Conservation (phyloP, 2,797 vertebrate species). For the Naso thynnoides region DNA sequence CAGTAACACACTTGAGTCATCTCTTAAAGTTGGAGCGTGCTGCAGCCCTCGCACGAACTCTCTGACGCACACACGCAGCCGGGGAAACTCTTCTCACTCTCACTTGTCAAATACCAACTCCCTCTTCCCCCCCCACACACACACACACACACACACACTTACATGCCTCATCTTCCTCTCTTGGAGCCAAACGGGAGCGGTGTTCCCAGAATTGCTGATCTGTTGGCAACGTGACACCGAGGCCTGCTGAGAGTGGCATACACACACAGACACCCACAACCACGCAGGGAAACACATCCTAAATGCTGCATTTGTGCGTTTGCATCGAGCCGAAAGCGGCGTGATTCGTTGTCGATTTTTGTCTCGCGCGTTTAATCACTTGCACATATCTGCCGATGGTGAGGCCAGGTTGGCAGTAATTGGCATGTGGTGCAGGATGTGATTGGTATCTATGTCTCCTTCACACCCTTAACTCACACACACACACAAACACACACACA, state of each 20-base stretch:
- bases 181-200: slow-evolving; percentile 57
- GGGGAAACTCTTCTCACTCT: slow-evolving; percentile 71
- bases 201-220: slow-evolving; percentile 69
- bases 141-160: slow-evolving; percentile 35
- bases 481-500: background rate
- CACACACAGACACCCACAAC: slow-evolving; percentile 16
- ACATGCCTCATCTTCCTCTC: slow-evolving; percentile 65
- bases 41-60: slow-evolving; percentile 37
- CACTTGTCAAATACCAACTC: slow-evolving; percentile 61
- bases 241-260: slow-evolving; percentile 59
- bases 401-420: slow-evolving; percentile 31
- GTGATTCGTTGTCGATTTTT: slow-evolving; percentile 1
- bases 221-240: slow-evolving; percentile 67
- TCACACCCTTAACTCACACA: slow-evolving; percentile 7
- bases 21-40: slow-evolving; percentile 50
- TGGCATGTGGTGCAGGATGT: slow-evolving; percentile 18
- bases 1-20: slow-evolving; percentile 64
- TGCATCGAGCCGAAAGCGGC: background rate
- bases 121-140: background rate
- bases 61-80: slow-evolving; percentile 45
- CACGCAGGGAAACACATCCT: background rate
- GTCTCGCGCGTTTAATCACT: slow-evolving; percentile 1
- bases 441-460: slow-evolving; percentile 44
- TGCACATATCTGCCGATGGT: slow-evolving; percentile 13
- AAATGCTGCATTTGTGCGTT: slow-evolving; percentile 26